phyloP scores from a whole-genome alignment of 2,888 invertebrate genomes.

The Oxyteleia sp. region DNA sequence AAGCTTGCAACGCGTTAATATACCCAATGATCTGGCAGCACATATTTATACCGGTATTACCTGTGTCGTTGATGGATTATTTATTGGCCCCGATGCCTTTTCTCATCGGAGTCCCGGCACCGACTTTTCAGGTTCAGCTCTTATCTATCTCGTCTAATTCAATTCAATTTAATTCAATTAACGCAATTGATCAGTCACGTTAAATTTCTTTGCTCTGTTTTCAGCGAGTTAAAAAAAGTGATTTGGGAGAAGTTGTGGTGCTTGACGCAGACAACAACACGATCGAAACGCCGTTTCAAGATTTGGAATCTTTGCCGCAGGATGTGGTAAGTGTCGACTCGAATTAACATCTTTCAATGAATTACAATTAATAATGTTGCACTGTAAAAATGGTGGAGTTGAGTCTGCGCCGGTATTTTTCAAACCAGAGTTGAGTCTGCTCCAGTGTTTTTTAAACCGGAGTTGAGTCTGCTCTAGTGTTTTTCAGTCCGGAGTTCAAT shows the following conservation, averaged over 20 bases:
- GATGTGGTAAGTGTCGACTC: conserved; percentile 92
- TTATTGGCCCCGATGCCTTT: conserved; percentile 99
- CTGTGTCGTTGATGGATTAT: conserved; percentile 95
- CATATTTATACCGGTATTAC: conserved; percentile 98
- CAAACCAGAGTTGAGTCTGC: too few relatives aligned
- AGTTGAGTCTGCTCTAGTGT: too few relatives aligned
- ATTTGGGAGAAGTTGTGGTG: conserved; percentile 97
- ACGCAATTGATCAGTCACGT: too few relatives aligned
- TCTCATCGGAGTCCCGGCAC: conserved; percentile 97
- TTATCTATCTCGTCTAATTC: too few relatives aligned
- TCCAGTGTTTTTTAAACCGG: too few relatives aligned
- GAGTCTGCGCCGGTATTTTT: too few relatives aligned
- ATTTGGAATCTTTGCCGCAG: conserved; percentile 95
- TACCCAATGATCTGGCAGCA: conserved; percentile 99
- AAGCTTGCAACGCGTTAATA: conserved; percentile 97
- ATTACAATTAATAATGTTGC: too few relatives aligned
- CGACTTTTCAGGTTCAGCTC: conserved; percentile 91
- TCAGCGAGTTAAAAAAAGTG: conserved; percentile 92
- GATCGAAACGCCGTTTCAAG: conserved; percentile 95
- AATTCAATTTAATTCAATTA: too few relatives aligned
- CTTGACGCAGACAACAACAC: conserved; percentile 97
- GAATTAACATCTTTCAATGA: conserved; percentile 12
- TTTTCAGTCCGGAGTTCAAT: too few relatives aligned
- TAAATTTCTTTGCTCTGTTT: conserved; percentile 9
- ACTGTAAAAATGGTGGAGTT: too few relatives aligned